Base-by-base conservation (phyloP, 2,113 vertebrate genomes). In the Rhombomys opimus region DNA sequence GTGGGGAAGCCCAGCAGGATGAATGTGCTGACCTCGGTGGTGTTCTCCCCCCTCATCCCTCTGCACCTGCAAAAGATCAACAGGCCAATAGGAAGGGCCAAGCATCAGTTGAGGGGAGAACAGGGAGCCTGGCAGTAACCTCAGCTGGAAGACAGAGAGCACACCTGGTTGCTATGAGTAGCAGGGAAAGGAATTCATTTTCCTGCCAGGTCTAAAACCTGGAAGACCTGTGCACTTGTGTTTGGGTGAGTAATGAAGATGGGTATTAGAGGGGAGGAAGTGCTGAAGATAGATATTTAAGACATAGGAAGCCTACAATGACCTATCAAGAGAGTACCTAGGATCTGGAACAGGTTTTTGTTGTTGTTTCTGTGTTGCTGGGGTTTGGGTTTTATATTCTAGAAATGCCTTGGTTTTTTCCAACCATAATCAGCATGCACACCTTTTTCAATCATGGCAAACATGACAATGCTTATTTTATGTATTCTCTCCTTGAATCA, bases 1-100 rank as follows among this genome's bases (percentile, higher is more conserved):
- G 96, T 93, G 94, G 94, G 94, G 92, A 97, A 96, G 94, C 97
- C 96, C 82, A 95, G 15, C 78, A 96, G 94, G 61, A 96, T 6
- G 80, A 97, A 97, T 0, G 22, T 5, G 7, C 76, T 65, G 23
- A 92, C 80, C 57, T 59, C 59, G 85, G 77, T 94, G 65, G 54
- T 7, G 5, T 94, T 96, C 86, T 90, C 75, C 2, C 95, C 89
- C 27, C 27, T 95, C 96, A 95, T 94, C 11, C 63, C 52, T 35
- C 1, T 18, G 63, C 5, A 35, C 52, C 92, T 92, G 68, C 38
- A 77, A 32, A 25, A 81, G 32, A 41, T 41, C 17, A 3, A 3
- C 1, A 5, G 67, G 32, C 30, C 46, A 52, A 25, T 4, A 50
- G 65, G 32, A 70, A 25, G 85, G 20, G 3, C 30, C 85, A 14